Base-by-base conservation (phyloP, 2,113 vertebrate genomes). In the Spheniscus mendiculus region DNA sequence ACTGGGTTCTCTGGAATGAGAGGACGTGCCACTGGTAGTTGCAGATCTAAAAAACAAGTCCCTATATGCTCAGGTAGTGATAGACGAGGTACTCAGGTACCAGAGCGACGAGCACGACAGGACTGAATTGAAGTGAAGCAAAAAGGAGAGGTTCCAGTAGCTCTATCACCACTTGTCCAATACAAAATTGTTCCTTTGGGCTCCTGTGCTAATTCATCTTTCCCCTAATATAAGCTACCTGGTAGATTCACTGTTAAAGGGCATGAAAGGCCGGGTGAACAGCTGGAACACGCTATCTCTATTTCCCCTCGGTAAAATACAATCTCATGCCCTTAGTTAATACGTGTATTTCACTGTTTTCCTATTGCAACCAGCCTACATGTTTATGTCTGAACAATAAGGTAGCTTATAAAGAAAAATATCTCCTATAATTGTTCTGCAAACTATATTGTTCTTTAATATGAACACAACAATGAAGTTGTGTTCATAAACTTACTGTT, bases 381-480 rank as follows among this genome's bases (percentile, higher is more conserved):
- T 44, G 52, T 71, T 91, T 69, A 52, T 23, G 30, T 89, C 90
- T 89, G 36, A 87, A 78, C 55, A 59, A 55, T 71, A 77, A 93
- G 49, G 50, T 52, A 92, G 45, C 52, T 87, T 74, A 71, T 17
- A 83, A 83, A 36, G 10, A 45, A 87, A 93, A 83, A 58, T 23
- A 49, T 11, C 21, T 89, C 62, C 18, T 89, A 22, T 78, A 94
- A 95, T 85, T 80, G 65, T 53, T 90, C 38, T 84, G 88, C 85
- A 84, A 93, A 76, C n/a, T 65, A 20, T 78, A 63, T 74, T 71
- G 49, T 84, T 95, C 80, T 88, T 95, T 89, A 94, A 70, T 16
- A 82, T 2, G 30, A 92, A 42, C 59, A 81, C 74, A 91, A 65
- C 30, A 40, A 90, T 12, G 18, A 74, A 73, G 49, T 30, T 91